These are phyloP conservation scores for Leptinotarsa lineolata DNA, from an alignment of 1,140 invertebrate species.

Conservation along the genomic window DNA sequence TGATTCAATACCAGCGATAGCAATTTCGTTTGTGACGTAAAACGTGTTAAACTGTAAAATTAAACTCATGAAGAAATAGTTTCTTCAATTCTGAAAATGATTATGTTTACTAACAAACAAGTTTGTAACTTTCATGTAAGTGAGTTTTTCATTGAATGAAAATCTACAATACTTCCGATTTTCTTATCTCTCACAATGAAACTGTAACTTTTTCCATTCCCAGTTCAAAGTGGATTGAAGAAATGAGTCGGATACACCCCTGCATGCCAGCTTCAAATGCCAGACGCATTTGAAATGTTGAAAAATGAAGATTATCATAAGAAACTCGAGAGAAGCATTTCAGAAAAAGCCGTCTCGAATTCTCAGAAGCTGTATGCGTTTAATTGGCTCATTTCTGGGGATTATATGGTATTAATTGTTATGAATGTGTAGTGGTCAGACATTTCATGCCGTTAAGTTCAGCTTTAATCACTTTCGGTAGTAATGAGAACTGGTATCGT, in stretches of 20 bases:
- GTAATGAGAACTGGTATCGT: not conserved
- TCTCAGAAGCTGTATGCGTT: constrained; percentile 15
- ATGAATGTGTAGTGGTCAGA: constrained; percentile 4
- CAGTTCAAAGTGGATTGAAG: too few relatives aligned
- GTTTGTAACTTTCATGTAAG: too few relatives aligned
- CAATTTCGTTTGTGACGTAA: too few relatives aligned
- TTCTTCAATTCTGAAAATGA: too few relatives aligned
- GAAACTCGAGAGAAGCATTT: constrained; percentile 1
- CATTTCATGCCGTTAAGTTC: not conserved
- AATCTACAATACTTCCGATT: too few relatives aligned
- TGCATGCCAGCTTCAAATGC: not conserved
- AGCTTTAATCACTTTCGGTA: not conserved
- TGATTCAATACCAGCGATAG: too few relatives aligned
- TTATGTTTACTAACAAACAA: too few relatives aligned
- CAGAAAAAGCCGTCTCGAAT: constrained; percentile 7
- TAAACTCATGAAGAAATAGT: too few relatives aligned
- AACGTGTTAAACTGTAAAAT: too few relatives aligned
- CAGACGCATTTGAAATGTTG: constrained; percentile 10
- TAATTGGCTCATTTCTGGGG: constrained; percentile 20
- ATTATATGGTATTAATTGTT: constrained; percentile 20
- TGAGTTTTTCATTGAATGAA: too few relatives aligned
- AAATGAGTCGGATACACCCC: not conserved
- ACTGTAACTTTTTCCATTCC: too few relatives aligned
- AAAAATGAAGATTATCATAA: constrained; percentile 12
- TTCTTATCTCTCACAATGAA: too few relatives aligned